Evolutionary conservation across 2,797 vertebrate species (phyloP), one percentile per base, ranked within the genome.

Genomic region (Dromococcyx pavoninus): DNA sequence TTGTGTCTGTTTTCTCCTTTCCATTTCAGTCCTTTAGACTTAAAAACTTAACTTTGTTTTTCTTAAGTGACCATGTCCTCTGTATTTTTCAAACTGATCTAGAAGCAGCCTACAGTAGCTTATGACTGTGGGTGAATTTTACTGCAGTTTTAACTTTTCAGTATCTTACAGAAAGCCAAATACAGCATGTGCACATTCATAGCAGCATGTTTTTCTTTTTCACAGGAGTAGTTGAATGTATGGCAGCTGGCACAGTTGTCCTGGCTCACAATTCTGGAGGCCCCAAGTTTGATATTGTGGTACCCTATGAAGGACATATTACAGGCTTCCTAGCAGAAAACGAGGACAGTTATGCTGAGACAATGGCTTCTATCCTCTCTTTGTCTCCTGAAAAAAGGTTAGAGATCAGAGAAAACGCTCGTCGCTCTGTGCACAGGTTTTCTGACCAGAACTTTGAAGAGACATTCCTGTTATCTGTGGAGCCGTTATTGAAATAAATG

Each of bases 181-280:
- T 69, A 15, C 1, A 0, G 8, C n/a, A 51, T 24, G 14, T 64
- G 11, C 57, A 25, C 35, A 17, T 69, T 96, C 28, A 9, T 5
- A 39, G 14, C n/a, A 17, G 32, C 32, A 8, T 66, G 28, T 94
- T 94, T 56, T 94, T 93, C 0, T 96, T 79, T 91, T 69, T 83
- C 86, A 12, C 86, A 99, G 99, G 99, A 61, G 96, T 99, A 8
- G 99, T 99, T 71, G 99, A 99, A 97, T 99, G 99, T 56, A 99
- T 99, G 99, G 99, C 99, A 56, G 99, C 99, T 37, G 99, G 99
- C 74, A 99, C 98, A 37, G 90, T 99, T 64, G 98, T 99, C 86
- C 98, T 99, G 66, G 99, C 99, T 56, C 99, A 99, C 97, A 98
- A 98, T 89, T 99, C 99, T 4, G 99, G 99, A 17, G 99, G 99